Evolutionary conservation across 2,888 invertebrate species (phyloP).

Genomic region (Hypomecis atomaria): DNA sequence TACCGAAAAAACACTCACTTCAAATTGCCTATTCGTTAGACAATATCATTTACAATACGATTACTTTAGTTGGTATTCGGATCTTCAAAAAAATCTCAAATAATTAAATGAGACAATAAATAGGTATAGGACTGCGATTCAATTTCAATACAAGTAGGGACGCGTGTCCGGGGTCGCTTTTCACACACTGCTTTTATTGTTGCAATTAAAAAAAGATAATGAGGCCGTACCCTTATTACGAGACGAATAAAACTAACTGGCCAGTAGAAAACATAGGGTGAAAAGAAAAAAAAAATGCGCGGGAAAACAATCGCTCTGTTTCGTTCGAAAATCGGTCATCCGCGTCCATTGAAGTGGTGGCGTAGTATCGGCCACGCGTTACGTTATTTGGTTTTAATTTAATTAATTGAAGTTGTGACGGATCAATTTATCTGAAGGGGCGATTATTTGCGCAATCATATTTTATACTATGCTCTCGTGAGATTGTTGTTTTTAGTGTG

Average conservation of each 20-base stretch:
- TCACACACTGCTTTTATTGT: slow-evolving; percentile 34
- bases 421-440: slow-evolving; percentile 50
- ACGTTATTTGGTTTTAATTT: slow-evolving; percentile 75
- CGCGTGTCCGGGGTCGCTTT: slow-evolving; percentile 51
- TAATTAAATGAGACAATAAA: too few species aligned
- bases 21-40: too few species aligned
- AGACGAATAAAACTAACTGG: slow-evolving; percentile 10
- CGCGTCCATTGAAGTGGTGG: slow-evolving; percentile 68
- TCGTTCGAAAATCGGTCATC: slow-evolving; percentile 65
- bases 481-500: neutral
- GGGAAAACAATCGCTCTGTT: slow-evolving; percentile 54
- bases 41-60: too few species aligned
- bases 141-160: slow-evolving; percentile 38
- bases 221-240: slow-evolving; percentile 11
- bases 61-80: too few species aligned
- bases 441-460: slow-evolving; percentile 42
- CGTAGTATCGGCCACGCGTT: slow-evolving; percentile 72
- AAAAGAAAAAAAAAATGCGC: slow-evolving; percentile 56
- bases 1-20: too few species aligned
- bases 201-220: slow-evolving; percentile 25
- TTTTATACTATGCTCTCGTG: slow-evolving; percentile 22
- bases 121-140: slow-evolving; percentile 52
- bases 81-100: neutral
- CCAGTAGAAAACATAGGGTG: slow-evolving; percentile 33
- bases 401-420: slow-evolving; percentile 66